Evolutionary conservation across 1,140 invertebrate genomes (phyloP), one percentile per base, ranked within the genome.

Genomic region (Ips nitidus): DNA sequence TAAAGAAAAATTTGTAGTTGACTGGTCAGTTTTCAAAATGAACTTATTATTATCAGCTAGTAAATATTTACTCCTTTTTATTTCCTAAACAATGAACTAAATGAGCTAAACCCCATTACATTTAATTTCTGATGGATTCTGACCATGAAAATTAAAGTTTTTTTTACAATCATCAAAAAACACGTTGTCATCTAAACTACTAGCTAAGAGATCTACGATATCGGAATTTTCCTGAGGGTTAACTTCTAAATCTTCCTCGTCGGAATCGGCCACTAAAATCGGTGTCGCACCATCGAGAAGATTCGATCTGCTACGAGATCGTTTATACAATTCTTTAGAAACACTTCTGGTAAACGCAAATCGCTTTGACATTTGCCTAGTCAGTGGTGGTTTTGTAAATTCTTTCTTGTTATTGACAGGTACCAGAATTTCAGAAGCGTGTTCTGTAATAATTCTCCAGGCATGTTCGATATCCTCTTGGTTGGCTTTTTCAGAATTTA

Each of bases 381-480:
- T 73, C 71, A 86, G 79, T 55, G 86, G 83, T 59, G 81, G 83
- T 66, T 81, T 85, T 71, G 79, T 83, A 75, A 75, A 65, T 68
- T 70, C 72, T 50, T 73, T 69, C 79, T 69, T 78, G 3, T 75
- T 58, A 4, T 70, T 56, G 4, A 80, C 76, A 1, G 83, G 80
- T 41, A 83, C 80, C 36, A 90, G 74, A 0, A 93, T 81, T 52
- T 93, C 88, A 0, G 84, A 84, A 0, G 91, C 90, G 63, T 89
- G 86, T 57, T 88, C 81, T 38, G 84, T 83, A 41, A 95, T 93
- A 39, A 91, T 83, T 36, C 85, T 81, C 85, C 91, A 90, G 0
- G 94, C 93, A 68, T 88, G 86, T n/a, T 89, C 83, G 38, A 96
- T 89, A 75, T 96, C 90, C 2, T 86, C 84, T 41, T 93, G 88